Percentiles rank a stretch among this genome's conserved stretches.
Conservation (phyloP, 2,888 invertebrate genomes). For the Cynaeus angustus region DNA sequence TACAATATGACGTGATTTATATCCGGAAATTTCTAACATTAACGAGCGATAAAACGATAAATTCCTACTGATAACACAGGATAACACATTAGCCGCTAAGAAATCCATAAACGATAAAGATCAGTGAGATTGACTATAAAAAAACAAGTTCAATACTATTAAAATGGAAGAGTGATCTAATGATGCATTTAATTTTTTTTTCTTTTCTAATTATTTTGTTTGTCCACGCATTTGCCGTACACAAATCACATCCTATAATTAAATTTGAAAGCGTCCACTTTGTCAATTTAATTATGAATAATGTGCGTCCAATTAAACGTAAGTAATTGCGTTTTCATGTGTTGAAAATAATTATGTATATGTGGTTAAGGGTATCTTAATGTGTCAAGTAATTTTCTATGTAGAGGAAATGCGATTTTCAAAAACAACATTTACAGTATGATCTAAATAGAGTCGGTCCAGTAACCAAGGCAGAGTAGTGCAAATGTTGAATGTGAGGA, state of each 20-base stretch:
- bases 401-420: conserved; percentile 15
- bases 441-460: background rate
- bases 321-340: conserved; percentile 22
- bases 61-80: background rate
- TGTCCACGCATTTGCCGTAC: background rate
- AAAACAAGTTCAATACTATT: no score
- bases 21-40: background rate
- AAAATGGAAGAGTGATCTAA: background rate
- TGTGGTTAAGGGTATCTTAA: conserved; percentile 9
- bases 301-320: conserved; percentile 8
- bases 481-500: conserved; percentile 11
- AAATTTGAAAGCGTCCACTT: conserved; percentile 17
- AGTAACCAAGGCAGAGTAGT: background rate
- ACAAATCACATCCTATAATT: conserved; percentile 9
- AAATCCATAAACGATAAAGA: background rate
- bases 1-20: conserved; percentile 6
- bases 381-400: conserved; percentile 21
- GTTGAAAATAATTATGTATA: conserved; percentile 11
- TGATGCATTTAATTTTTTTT: background rate
- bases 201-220: background rate
- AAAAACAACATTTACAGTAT: conserved; percentile 1
- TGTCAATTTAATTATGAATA: conserved; percentile 25
- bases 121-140: no score
- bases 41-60: conserved; percentile 1
- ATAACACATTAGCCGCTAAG: background rate